Evolutionary conservation across 2,888 invertebrate genomes (phyloP).

Genomic region (Busseola fusca): DNA sequence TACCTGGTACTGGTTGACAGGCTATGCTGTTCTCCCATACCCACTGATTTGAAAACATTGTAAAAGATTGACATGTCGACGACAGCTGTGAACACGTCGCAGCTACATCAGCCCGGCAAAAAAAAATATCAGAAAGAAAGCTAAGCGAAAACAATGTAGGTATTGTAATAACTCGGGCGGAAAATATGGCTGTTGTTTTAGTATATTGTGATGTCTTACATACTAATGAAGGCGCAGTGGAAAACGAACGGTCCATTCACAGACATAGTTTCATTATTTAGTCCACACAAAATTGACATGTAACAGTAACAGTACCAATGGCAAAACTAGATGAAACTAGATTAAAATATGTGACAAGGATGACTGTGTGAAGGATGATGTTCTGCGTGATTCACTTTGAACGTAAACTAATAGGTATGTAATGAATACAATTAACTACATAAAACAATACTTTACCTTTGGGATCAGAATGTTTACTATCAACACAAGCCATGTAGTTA

Average conservation of each 20-base stretch:
- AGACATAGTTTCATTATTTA: neutral
- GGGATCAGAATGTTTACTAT: constrained; percentile 13
- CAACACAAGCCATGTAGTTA: constrained; percentile 16
- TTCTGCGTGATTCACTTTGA: constrained; percentile 2
- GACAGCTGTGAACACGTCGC: neutral
- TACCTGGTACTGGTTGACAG: too few species aligned
- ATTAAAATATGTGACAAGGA: neutral
- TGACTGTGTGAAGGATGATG: too few species aligned
- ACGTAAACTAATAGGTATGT: neutral
- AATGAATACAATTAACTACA: neutral
- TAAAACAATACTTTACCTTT: constrained; percentile 37
- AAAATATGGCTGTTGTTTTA: neutral
- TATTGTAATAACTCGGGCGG: neutral
- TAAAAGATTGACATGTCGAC: too few species aligned
- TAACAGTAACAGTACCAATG: too few species aligned
- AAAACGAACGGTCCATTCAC: neutral
- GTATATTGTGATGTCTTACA: neutral
- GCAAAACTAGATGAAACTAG: neutral
- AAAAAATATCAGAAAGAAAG: neutral
- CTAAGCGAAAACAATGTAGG: neutral
- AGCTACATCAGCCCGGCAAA: too few species aligned
- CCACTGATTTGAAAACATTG: too few species aligned
- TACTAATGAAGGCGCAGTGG: neutral
- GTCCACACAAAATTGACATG: neutral
- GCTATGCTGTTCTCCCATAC: too few species aligned